Evolutionary conservation across 2,888 invertebrate species (phyloP), one percentile per base, ranked within the genome.

Genomic region (Brassicogethes aeneus): DNA sequence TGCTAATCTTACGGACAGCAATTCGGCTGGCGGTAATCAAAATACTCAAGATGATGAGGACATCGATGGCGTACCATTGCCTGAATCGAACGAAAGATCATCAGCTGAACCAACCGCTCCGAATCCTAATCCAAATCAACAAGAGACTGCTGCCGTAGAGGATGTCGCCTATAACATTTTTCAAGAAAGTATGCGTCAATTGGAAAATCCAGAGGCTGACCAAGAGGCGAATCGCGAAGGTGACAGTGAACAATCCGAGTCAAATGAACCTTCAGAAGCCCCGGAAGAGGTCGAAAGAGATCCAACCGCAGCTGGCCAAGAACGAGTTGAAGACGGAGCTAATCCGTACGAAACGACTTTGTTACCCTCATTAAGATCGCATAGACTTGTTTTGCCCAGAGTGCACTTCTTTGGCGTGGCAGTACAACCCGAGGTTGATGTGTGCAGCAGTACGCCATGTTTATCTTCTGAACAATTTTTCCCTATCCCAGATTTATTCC

Each of bases 21-120:
- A 41, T 13, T 35, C 33, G 8, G 34, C 37, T 15, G 8, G 15
- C 36, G 41, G 40, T 16, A 17, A 14, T 3, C 34, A 15, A 32
- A 36, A 23, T 23, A 35, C 34, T 29, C 3, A 16, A 16, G 43
- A n/a, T 15, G 59, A 56, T 38, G 57, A 59, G 47, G 59, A 59
- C 40, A 53, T 60, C 30, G 59, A 62, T 44, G 61, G 59, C 5
- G 53, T 59, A 30, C 57, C 60, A 35, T 35, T 61, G n/a, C 12
- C 10, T 5, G 32, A 32, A 8, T 51, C 55, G 41, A 32, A 32
- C 32, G 32, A 32, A 48, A 23, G 43, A 48, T 34, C 41, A 44
- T 17, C 38, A 41, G 35, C 41, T 44, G 2, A 45, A 40, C 8
- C 46, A 47, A 34, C 34, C 43, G 12, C n/a, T n/a, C n/a, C n/a